Percentiles rank a stretch among this genome's conserved stretches.
phyloP scores from a whole-genome alignment of 2,888 invertebrate species.

The Therioaphis trifolii region DNA sequence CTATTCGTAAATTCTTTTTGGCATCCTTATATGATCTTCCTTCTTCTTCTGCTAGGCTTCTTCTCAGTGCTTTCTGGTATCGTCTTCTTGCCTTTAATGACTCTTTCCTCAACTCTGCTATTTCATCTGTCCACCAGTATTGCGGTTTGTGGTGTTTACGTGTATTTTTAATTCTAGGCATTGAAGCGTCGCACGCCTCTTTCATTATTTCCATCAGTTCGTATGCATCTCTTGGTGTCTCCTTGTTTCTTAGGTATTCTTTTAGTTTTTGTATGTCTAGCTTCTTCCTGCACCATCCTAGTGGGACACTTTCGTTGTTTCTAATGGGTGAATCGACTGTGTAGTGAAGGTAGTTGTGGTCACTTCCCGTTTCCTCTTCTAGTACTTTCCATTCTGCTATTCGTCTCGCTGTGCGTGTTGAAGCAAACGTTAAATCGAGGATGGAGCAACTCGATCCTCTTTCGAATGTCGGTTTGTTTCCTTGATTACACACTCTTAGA shows the following conservation, averaged over 20 bases:
- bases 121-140: too few relatives aligned
- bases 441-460: constrained; percentile 4
- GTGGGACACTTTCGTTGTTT: background rate
- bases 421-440: background rate
- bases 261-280: background rate
- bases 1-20: constrained; percentile 1
- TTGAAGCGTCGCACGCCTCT: background rate
- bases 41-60: constrained; percentile 3
- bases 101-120: constrained; percentile 3
- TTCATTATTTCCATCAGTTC: background rate
- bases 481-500: background rate
- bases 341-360: background rate
- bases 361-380: background rate
- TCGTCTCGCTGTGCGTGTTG: background rate
- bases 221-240: constrained; percentile 4
- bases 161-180: background rate
- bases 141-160: constrained; percentile 4
- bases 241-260: background rate
- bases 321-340: background rate
- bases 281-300: background rate
- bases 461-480: constrained; percentile 12
- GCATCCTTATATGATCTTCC: too few relatives aligned
- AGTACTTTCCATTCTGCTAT: background rate
- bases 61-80: background rate
- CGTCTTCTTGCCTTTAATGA: background rate